phyloP scores from a whole-genome alignment of 2,888 invertebrate genomes.

The Eubasilissa splendida region DNA sequence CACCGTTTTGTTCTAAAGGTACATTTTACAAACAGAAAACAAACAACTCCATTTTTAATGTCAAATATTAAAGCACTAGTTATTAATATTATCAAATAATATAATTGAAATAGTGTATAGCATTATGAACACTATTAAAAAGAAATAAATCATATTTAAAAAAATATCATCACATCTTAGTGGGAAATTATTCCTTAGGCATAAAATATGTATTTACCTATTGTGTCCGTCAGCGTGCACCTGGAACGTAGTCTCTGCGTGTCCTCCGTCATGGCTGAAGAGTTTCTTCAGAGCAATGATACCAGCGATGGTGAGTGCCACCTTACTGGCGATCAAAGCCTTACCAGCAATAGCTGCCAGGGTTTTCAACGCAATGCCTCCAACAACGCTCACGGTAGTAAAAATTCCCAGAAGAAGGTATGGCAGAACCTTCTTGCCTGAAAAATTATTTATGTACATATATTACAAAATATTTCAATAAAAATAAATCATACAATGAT shows the following conservation, averaged over 20 bases:
- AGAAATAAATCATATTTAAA: no score
- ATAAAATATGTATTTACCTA: constrained; percentile 63
- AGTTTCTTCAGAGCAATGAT: constrained; percentile 82
- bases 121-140: no score
- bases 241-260: constrained; percentile 78
- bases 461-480: neutral
- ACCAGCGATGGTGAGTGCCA: constrained; percentile 81
- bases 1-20: no score
- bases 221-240: constrained; percentile 80
- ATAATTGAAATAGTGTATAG: no score
- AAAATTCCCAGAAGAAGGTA: constrained; percentile 76
- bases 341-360: constrained; percentile 81
- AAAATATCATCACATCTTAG: no score
- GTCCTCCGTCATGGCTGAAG: constrained; percentile 77
- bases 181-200: no score
- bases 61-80: no score
- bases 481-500: neutral
- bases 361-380: constrained; percentile 80
- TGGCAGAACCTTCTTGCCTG: constrained; percentile 73
- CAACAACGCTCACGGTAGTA: constrained; percentile 79
- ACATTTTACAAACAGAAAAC: no score
- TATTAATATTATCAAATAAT: no score
- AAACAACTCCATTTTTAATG: no score
- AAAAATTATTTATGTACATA: neutral
- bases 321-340: constrained; percentile 81